Percentiles rank a stretch among this genome's conserved stretches.
Evolutionary conservation across 2,113 vertebrate species (phyloP).

Genomic region (Anhinga anhinga): DNA sequence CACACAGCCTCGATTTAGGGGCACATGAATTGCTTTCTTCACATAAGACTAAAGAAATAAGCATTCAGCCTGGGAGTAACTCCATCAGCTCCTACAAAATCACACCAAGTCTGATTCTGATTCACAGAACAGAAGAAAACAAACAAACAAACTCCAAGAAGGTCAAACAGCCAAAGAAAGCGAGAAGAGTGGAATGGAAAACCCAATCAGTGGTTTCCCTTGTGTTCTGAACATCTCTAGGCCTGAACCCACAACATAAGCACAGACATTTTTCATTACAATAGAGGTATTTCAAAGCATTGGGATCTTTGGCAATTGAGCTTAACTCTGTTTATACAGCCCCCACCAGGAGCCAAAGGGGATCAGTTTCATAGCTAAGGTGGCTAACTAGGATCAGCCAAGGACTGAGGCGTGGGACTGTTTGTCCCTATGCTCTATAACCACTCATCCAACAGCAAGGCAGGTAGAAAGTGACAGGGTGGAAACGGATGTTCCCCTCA

Average conservation of each 20-base stretch:
- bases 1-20: not conserved
- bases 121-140: not conserved
- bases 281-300: conserved; percentile 9
- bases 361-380: conserved; percentile 13
- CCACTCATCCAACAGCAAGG: not conserved
- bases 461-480: not conserved
- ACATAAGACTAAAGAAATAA: not conserved
- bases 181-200: not conserved
- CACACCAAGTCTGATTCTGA: not conserved
- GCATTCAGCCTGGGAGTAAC: not conserved
- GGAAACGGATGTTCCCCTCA: not conserved
- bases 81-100: not conserved
- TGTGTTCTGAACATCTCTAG: not conserved
- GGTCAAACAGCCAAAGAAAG: not conserved
- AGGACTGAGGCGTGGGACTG: not conserved
- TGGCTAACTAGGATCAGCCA: not conserved
- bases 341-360: not conserved
- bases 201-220: not conserved
- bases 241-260: not conserved
- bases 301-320: not conserved
- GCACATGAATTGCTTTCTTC: not conserved
- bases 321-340: not conserved
- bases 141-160: conserved; percentile 18
- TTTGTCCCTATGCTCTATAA: not conserved
- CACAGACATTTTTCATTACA: conserved; percentile 11